Evolutionary conservation across 2,797 vertebrate species (phyloP), one percentile per base, ranked within the genome.

Genomic region (Clarias platycephalus): DNA sequence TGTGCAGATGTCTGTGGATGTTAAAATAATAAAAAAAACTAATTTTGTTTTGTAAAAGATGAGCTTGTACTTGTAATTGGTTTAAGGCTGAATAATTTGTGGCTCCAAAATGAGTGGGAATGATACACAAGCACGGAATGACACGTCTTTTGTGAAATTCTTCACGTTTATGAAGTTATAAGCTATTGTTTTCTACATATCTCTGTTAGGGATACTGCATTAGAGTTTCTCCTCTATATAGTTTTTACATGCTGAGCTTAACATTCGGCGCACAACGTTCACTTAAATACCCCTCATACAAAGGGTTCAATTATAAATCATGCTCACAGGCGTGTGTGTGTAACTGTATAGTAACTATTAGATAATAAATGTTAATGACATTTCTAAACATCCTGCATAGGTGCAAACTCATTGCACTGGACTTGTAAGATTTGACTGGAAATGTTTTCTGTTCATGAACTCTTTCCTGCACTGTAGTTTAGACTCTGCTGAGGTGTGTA

Each of bases 381-480:
- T 78, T 60, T 78, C 67, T 71, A 82, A 53, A 64, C 37, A 84
- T 68, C 66, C 22, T 83, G 63, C 34, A 31, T 63, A 72, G 18
- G 64, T 80, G 28, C 66, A 67, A 83, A 62, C 68, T 34, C 66
- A 64, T 57, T 82, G 34, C 16, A 63, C 53, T 18, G 57, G 75
- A 77, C 74, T 76, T 77, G 71, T 53, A 84, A 85, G 82, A 62
- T 74, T 66, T 63, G n/a, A 78, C 83, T 84, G 78, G 83, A 89
- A 80, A 70, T 28, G 44, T 66, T 83, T 85, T 82, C 60, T 86
- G 83, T 86, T 67, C 75, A 81, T 81, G 75, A 84, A 83, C 85
- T 88, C 82, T 87, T 83, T 83, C 68, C 86, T 87, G 31, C 85
- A 87, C 85, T 86, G 83, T 88, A 87, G 87, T 88, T 88, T 87